A percentile compares a stretch with the other conserved stretches of the same genome.
Evolutionary conservation across 92 coral and sea anemone species (phyloP).

Genomic region (Parazoanthus darwini): DNA sequence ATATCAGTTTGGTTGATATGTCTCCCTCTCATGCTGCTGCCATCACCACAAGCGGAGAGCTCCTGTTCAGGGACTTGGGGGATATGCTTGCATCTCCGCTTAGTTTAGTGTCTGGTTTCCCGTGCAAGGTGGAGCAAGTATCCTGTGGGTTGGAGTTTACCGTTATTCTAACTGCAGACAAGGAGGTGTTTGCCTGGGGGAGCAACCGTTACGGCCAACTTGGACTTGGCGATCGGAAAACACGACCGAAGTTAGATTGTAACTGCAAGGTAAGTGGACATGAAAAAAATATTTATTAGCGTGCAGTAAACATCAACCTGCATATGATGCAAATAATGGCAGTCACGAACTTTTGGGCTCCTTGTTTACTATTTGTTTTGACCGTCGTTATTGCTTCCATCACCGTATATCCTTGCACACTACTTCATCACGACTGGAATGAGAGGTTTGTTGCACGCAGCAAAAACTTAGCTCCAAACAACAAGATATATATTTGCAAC

Average conservation of each 20-base stretch:
- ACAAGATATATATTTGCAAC: too few relatives aligned
- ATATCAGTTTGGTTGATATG: neutral
- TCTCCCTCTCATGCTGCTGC: constrained; percentile 18
- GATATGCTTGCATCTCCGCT: neutral
- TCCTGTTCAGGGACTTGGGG: neutral
- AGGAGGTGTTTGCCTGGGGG: constrained; percentile 28
- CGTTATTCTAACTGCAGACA: neutral
- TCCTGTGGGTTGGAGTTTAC: constrained; percentile 33
- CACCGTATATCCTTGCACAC: too few relatives aligned
- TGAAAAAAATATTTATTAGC: neutral
- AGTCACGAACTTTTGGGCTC: too few relatives aligned
- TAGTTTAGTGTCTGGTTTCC: neutral
- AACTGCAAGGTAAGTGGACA: constrained; percentile 3
- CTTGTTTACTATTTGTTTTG: too few relatives aligned
- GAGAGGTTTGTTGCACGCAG: too few relatives aligned
- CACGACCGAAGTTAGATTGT: neutral
- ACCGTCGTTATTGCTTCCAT: too few relatives aligned
- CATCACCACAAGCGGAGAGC: neutral
- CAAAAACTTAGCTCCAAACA: too few relatives aligned
- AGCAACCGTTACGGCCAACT: constrained; percentile 20
- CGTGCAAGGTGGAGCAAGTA: constrained; percentile 13
- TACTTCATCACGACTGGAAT: too few relatives aligned
- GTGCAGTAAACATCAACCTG: too few relatives aligned
- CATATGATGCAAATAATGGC: too few relatives aligned
- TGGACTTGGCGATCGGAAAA: neutral